These are phyloP conservation scores for Gobionotothen gibberifrons DNA, from an alignment of 2,797 vertebrate genomes.

Conservation along the genomic window DNA sequence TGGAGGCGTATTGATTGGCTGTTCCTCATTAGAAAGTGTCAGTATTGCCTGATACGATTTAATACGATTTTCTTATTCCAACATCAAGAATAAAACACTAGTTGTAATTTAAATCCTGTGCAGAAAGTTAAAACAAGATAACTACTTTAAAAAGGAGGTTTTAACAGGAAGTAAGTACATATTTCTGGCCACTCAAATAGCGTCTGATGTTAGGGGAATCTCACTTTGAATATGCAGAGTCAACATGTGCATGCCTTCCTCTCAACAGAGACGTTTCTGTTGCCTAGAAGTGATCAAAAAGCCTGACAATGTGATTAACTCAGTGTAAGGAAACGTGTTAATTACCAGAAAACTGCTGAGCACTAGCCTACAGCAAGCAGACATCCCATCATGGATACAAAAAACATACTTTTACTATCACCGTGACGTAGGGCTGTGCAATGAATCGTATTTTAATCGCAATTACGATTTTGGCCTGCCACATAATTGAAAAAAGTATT, in stretches of 20 bases:
- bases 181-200: not conserved
- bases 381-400: not conserved
- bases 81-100: not conserved
- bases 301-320: not conserved
- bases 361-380: not conserved
- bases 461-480: no score
- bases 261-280: no score
- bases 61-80: not conserved
- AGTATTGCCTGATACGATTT: not conserved
- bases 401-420: constrained; percentile 4
- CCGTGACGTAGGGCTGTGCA: no score
- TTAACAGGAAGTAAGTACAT: not conserved
- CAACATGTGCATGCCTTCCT: not conserved
- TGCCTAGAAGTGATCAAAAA: not conserved
- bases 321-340: not conserved
- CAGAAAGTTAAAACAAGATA: not conserved
- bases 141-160: not conserved
- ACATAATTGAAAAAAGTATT: no score
- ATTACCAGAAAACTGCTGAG: not conserved
- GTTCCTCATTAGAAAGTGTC: not conserved
- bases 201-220: not conserved
- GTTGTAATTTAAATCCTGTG: not conserved
- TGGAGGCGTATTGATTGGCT: not conserved
- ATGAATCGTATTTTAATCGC: no score
- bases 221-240: not conserved